phyloP scores from a whole-genome alignment of 2,888 invertebrate species.

The Lamellibrachia satsuma region DNA sequence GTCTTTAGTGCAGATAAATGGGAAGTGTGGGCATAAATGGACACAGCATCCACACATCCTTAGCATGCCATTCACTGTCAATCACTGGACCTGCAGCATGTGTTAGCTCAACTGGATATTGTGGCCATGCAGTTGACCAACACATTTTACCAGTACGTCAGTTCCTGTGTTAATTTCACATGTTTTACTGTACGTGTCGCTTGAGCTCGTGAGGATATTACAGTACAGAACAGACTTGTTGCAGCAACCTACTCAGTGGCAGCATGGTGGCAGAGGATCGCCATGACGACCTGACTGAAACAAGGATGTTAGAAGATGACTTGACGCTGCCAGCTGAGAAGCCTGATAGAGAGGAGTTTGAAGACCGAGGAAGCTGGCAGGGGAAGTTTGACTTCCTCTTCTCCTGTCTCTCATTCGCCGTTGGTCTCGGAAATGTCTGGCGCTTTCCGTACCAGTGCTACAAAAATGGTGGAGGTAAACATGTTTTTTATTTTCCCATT shows the following conservation, averaged over 20 bases:
- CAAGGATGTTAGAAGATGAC: background rate
- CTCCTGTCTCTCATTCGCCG: background rate
- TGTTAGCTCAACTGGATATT: too few species aligned
- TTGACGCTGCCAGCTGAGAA: background rate
- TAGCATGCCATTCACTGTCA: too few species aligned
- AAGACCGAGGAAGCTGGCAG: background rate
- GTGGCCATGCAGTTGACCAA: too few species aligned
- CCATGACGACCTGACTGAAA: background rate
- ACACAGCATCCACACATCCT: too few species aligned
- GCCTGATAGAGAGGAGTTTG: background rate
- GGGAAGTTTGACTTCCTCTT: background rate
- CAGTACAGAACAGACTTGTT: background rate
- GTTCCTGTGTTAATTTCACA: background rate
- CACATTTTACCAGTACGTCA: too few species aligned
- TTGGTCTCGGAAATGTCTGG: conserved; percentile 5
- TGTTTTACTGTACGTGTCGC: background rate
- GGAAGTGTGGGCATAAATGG: too few species aligned
- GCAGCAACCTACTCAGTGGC: background rate
- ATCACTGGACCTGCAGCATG: too few species aligned
- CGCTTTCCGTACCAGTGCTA: background rate
- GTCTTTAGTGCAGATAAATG: too few species aligned
- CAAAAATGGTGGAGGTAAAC: background rate
- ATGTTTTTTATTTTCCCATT: background rate
- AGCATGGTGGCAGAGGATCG: background rate
- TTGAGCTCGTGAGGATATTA: background rate